phyloP scores from a whole-genome alignment of 2,797 vertebrate species.

The Tokudaia muenninki region DNA sequence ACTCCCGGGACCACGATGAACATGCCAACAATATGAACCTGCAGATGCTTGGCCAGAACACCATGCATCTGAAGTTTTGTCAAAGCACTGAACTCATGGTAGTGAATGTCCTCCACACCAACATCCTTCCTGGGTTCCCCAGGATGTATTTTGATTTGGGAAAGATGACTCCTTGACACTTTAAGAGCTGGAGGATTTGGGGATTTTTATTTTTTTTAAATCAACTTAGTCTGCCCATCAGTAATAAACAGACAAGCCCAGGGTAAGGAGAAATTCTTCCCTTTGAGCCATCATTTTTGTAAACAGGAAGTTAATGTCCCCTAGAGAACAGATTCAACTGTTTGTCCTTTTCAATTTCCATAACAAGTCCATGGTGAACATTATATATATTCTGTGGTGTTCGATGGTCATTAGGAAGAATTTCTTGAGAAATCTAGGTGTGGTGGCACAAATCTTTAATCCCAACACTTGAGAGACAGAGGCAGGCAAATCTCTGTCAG shows the following conservation, averaged over 20 bases:
- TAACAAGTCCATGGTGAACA: not conserved
- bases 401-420: constrained; percentile 44
- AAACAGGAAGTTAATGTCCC: constrained; percentile 10
- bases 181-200: not conserved
- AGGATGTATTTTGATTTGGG: constrained; percentile 29
- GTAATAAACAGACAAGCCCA: not conserved
- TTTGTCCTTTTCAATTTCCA: constrained; percentile 14
- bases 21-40: not conserved
- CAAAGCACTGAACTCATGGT: not conserved
- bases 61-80: not conserved
- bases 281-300: not conserved
- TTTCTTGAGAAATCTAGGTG: not conserved
- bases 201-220: not conserved
- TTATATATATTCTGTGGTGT: not conserved
- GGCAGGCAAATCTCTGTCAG: not conserved
- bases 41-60: not conserved
- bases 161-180: not conserved
- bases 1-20: not conserved
- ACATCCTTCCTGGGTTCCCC: not conserved
- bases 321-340: not conserved
- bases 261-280: constrained; percentile 37
- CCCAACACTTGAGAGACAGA: not conserved
- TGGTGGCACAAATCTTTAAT: not conserved
- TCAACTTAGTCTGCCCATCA: not conserved
- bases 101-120: not conserved